A percentile compares a stretch with the other conserved stretches of the same genome.
phyloP scores from a whole-genome alignment of 2,113 vertebrate genomes.

The Atlantisia rogersi region DNA sequence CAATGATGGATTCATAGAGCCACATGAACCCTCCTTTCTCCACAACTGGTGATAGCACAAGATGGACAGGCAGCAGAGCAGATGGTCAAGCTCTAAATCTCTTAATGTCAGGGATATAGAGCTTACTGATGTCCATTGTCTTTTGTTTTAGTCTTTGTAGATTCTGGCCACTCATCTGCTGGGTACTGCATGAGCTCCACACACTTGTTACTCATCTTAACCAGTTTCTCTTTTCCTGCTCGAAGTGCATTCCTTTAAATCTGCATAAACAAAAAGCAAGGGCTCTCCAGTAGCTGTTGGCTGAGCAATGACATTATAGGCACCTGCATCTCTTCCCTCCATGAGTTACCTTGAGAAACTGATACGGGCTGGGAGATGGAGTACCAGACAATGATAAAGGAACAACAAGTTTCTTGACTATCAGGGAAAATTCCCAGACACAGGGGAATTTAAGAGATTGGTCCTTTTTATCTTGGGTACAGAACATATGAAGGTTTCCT shows the following conservation, averaged over 20 bases:
- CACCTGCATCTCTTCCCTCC: not conserved
- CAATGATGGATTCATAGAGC: not conserved
- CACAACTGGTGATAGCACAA: not conserved
- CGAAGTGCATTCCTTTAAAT: not conserved
- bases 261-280: not conserved
- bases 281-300: not conserved
- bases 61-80: not conserved
- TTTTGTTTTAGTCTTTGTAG: not conserved
- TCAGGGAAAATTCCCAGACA: not conserved
- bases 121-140: not conserved
- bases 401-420: not conserved
- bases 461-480: not conserved
- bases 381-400: not conserved
- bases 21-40: not conserved
- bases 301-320: not conserved
- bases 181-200: not conserved
- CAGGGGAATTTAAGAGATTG: not conserved
- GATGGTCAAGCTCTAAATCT: not conserved
- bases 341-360: not conserved
- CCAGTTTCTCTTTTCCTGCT: not conserved
- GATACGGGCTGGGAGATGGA: not conserved
- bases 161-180: not conserved
- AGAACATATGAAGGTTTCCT: not conserved
- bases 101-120: fast-evolving
- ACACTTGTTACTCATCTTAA: not conserved